These are phyloP conservation scores for Tetrax tetrax DNA, from an alignment of 2,113 vertebrate genomes.

Conservation along the genomic window DNA sequence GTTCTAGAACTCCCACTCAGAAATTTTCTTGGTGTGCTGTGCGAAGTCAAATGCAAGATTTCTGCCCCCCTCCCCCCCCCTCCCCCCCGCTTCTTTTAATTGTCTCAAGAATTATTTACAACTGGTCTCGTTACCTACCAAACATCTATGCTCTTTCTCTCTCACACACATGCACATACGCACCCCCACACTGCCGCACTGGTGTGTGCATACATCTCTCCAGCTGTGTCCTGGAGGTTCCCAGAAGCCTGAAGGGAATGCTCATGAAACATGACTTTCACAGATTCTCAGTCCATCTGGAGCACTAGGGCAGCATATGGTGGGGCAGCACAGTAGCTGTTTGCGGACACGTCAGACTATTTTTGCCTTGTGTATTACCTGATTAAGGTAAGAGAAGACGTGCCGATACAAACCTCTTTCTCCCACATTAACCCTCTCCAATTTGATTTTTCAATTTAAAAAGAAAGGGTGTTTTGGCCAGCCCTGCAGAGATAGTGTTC, in stretches of 20 bases:
- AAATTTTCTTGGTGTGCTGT: neutral
- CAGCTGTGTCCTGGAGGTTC: slow-evolving; percentile 67
- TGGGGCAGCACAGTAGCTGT: slow-evolving; percentile 32
- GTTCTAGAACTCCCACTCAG: neutral
- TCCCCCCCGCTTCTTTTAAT: neutral
- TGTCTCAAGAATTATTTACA: neutral
- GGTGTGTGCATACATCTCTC: slow-evolving; percentile 34
- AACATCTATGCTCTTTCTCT: neutral
- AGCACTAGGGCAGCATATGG: slow-evolving; percentile 61
- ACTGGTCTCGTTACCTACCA: neutral
- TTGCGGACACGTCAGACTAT: slow-evolving; percentile 41
- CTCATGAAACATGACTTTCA: slow-evolving; percentile 70
- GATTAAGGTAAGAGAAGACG: neutral
- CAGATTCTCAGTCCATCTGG: slow-evolving; percentile 63
- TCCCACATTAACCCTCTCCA: slow-evolving; percentile 27
- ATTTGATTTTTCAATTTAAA: slow-evolving; percentile 52
- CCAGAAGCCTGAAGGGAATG: slow-evolving; percentile 58
- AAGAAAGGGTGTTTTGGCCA: neutral
- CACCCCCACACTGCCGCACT: neutral
- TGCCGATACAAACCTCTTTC: neutral
- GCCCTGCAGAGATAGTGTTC: neutral
- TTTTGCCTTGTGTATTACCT: slow-evolving; percentile 40
- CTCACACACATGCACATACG: rapidly evolving
- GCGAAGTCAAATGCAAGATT: neutral
- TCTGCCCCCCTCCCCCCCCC: no score